Percentiles rank a stretch among this genome's conserved stretches.
phyloP scores from a whole-genome alignment of 2,797 vertebrate genomes.

The Coregonus sp. region DNA sequence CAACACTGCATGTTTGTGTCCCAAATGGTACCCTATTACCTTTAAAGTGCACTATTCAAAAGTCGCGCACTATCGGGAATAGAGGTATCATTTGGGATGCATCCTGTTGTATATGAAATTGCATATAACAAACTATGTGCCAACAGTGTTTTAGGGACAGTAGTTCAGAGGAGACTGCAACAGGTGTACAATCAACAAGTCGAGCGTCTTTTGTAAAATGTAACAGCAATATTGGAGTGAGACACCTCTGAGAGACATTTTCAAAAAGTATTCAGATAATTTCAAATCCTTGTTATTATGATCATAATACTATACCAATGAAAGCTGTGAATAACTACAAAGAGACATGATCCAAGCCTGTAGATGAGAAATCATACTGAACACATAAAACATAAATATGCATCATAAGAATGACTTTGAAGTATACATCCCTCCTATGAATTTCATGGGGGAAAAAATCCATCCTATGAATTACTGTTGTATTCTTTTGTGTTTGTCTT shows the following conservation, averaged over 20 bases:
- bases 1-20: neutral
- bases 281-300: neutral
- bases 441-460: neutral
- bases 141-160: neutral
- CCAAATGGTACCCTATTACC: neutral
- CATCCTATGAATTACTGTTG: neutral
- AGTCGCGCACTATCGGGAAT: neutral
- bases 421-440: neutral
- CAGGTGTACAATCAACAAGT: neutral
- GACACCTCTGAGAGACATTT: neutral
- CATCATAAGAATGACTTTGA: neutral
- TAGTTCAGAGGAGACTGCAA: constrained; percentile 2
- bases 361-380: neutral
- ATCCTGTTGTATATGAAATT: neutral
- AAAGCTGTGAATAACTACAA: constrained; percentile 1
- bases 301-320: neutral
- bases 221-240: neutral
- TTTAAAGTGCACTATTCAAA: neutral
- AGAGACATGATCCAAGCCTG: neutral
- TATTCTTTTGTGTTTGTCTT: neutral
- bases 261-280: neutral
- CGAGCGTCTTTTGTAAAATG: neutral
- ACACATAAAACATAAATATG: neutral
- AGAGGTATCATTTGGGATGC: neutral
- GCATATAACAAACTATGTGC: constrained; percentile 4